Evolutionary conservation across 30 jellyfish, hydroid and myxozoan genomes (phyloP).

Genomic region (Mastigias papua): DNA sequence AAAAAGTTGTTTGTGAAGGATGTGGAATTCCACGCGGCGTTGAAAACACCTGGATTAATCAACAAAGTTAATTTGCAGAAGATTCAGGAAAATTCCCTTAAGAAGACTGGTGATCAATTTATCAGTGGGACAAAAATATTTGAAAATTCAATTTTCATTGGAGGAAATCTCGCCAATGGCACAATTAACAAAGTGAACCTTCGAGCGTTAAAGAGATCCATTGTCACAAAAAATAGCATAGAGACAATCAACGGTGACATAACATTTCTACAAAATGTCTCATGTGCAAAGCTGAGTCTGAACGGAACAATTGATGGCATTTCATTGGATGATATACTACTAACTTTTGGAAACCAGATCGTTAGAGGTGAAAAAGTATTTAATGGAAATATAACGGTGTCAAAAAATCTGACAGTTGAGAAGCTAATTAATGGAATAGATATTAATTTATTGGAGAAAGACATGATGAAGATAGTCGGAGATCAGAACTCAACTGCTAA

Average conservation of each 20-base stretch:
- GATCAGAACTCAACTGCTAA: constrained; percentile 79
- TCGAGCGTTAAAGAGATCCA: constrained; percentile 36
- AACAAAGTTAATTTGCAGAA: constrained; percentile 64
- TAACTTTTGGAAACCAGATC: constrained; percentile 70
- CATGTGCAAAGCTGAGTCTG: constrained; percentile 17
- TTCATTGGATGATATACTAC: constrained; percentile 47
- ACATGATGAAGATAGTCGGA: constrained; percentile 48
- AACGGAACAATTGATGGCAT: constrained; percentile 63
- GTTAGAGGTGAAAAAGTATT: constrained; percentile 57
- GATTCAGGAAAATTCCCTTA: constrained; percentile 54
- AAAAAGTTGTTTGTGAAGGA: constrained; percentile 48
- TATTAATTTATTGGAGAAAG: constrained; percentile 52
- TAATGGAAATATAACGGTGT: not conserved
- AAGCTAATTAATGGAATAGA: constrained; percentile 69
- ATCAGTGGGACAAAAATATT: constrained; percentile 46
- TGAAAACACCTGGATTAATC: constrained; percentile 78
- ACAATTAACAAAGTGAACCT: constrained; percentile 65
- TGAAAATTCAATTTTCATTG: constrained; percentile 26
- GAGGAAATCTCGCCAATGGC: constrained; percentile 25
- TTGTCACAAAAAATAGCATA: constrained; percentile 37
- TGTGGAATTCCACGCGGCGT: constrained; percentile 52
- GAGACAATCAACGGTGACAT: constrained; percentile 60
- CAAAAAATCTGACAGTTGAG: constrained; percentile 35
- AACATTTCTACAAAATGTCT: constrained; percentile 39
- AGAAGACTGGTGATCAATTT: constrained; percentile 72